Evolutionary conservation across 2,113 vertebrate genomes (phyloP), one percentile per base, ranked within the genome.

Genomic region (Misgurnus mizolepis): DNA sequence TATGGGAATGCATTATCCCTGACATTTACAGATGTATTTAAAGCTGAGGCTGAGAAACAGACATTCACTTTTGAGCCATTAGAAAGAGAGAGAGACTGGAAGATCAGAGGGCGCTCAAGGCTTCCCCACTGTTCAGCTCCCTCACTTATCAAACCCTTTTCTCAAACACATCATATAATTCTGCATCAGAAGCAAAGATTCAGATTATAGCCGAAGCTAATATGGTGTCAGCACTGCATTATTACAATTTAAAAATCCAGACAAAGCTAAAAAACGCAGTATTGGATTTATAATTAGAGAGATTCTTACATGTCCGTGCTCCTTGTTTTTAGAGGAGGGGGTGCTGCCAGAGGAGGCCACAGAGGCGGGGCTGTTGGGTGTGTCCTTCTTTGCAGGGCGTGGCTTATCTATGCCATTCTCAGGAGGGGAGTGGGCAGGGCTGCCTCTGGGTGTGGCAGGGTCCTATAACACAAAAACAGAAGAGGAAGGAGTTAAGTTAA

Each of bases 261-360:
- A 49, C 11, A 68, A 58, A 60, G 53, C 41, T 45, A 10, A 69
- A 55, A 78, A 15, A 47, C 9, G 6, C 55, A 6, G 8, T 58
- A 53, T 58, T 47, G 45, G 7, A 10, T 47, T 10, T 8, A 58
- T 14, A 6, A 34, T 3, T 1, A 41, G 18, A 5, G 41, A 18
- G 45, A 4, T 3, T 7, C 96, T 95, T 95, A 99, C 98, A 94
- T 97, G 97, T 92, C 95, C 95, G 87, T 97, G 96, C 93, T 99
- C 98, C 96, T 99, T 99, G 94, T 96, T 96, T 92, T 99, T 99
- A 84, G 97, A 98, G 79, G 98, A 99, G 75, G 97, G 97, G 81
- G 97, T 99, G 90, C 98, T 99, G 87, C 98, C 98, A 49, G 98
- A 99, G 22, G 98, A 99, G 4, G 98, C 98, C 85, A 99, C 96